A percentile compares a stretch with the other conserved stretches of the same genome.
These are phyloP conservation scores for Bellardia bayeri DNA, from an alignment of 2,888 invertebrate species.

Conservation along the genomic window DNA sequence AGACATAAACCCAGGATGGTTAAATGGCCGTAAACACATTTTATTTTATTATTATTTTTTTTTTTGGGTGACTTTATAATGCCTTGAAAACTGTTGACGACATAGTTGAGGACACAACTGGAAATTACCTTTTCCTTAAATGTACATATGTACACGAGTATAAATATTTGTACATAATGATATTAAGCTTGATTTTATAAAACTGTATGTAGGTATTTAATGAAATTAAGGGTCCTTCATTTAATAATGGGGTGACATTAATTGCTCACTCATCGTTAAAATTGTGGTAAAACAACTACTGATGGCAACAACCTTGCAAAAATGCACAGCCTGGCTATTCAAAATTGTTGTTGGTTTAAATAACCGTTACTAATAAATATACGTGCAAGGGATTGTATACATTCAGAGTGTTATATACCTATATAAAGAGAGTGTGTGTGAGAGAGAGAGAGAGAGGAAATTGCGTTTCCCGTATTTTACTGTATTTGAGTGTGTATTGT, in stretches of 20 bases:
- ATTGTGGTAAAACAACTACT: conserved; percentile 74
- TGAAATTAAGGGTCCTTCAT: conserved; percentile 84
- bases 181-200: conserved; percentile 75
- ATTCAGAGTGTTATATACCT: neutral
- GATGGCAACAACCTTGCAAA: neutral
- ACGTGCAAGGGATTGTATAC: neutral
- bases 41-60: neutral
- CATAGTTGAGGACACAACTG: conserved; percentile 64
- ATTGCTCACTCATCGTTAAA: conserved; percentile 81
- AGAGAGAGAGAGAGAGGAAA: neutral
- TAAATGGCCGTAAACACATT: conserved; percentile 75
- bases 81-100: conserved; percentile 70
- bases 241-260: conserved; percentile 85
- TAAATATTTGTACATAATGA: neutral
- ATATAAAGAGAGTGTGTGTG: neutral
- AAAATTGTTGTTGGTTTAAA: conserved; percentile 47
- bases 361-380: conserved; percentile 60
- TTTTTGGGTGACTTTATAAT: conserved; percentile 75
- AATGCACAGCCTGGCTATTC: conserved; percentile 6
- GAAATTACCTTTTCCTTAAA: conserved; percentile 51
- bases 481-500: conserved; percentile 11
- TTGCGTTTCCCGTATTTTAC: neutral
- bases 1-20: conserved; percentile 52
- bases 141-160: neutral
- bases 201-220: conserved; percentile 82